phyloP scores from a whole-genome alignment of 2,113 vertebrate genomes.

The Poeciliopsis turrubarensis region DNA sequence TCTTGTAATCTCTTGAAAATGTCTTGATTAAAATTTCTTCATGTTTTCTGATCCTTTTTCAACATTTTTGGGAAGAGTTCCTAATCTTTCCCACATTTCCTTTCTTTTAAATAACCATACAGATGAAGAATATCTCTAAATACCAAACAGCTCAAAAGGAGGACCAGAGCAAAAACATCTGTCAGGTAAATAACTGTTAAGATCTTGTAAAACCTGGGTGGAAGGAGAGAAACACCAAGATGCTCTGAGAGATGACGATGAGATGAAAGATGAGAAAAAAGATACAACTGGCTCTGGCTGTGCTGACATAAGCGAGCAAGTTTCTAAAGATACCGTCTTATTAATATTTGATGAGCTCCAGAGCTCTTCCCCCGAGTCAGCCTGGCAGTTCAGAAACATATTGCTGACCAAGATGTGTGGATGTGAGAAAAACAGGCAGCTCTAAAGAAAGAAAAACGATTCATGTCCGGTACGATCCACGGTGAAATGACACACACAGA shows the following conservation, averaged over 20 bases:
- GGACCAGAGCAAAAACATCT: background rate
- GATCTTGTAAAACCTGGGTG: background rate
- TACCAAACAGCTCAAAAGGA: background rate
- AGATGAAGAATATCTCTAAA: background rate
- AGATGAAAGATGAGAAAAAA: conserved; percentile 24
- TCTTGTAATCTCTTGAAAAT: background rate
- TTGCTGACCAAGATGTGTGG: conserved; percentile 53
- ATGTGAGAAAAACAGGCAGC: conserved; percentile 2
- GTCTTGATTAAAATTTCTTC: background rate
- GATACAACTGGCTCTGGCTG: conserved; percentile 13
- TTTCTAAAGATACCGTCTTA: conserved; percentile 73
- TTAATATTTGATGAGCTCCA: conserved; percentile 73
- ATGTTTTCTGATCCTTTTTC: background rate
- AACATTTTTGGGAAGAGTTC: background rate
- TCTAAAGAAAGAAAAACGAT: conserved; percentile 2
- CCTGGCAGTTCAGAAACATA: conserved; percentile 60
- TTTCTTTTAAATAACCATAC: background rate
- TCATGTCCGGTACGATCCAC: background rate
- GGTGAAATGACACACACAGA: background rate
- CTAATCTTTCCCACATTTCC: background rate
- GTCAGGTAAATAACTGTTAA: background rate
- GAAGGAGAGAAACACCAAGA: conserved; percentile 7
- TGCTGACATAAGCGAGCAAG: conserved; percentile 51
- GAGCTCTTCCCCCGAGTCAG: conserved; percentile 63
- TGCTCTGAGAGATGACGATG: conserved; percentile 2